These are phyloP conservation scores for Lycophotia porphyrea DNA, from an alignment of 2,888 invertebrate genomes.

Conservation along the genomic window DNA sequence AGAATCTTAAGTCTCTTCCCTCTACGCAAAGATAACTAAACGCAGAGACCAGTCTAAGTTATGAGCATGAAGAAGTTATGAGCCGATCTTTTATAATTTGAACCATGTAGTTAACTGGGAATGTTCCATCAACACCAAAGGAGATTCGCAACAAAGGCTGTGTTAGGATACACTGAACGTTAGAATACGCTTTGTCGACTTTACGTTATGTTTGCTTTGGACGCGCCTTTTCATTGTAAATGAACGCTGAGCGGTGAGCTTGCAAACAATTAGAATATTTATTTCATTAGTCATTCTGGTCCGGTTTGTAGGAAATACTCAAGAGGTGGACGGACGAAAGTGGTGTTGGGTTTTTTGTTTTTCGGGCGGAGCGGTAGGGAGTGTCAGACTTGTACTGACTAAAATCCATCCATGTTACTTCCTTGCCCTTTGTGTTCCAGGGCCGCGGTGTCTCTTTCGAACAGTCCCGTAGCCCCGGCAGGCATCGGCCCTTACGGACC, in stretches of 20 bases:
- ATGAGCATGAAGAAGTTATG: too few species aligned
- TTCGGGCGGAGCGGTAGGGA: too few species aligned
- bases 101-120: slow-evolving; percentile 62
- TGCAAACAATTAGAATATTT: slow-evolving; percentile 66
- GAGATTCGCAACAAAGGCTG: slow-evolving; percentile 78
- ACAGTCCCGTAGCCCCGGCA: too few species aligned
- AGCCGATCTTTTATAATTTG: slow-evolving; percentile 53
- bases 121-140: slow-evolving; percentile 76
- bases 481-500: too few species aligned
- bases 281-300: slow-evolving; percentile 59
- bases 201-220: slow-evolving; percentile 73
- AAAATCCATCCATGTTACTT: too few species aligned
- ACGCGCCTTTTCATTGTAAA: slow-evolving; percentile 70
- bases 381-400: too few species aligned
- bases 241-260: slow-evolving; percentile 53
- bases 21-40: slow-evolving; percentile 19
- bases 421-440: too few species aligned
- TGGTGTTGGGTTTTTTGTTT: slow-evolving; percentile 5
- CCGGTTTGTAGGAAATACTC: slow-evolving; percentile 37
- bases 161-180: slow-evolving; percentile 76
- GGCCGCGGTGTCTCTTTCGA: too few species aligned
- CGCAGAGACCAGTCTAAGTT: slow-evolving; percentile 19
- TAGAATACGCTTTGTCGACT: slow-evolving; percentile 79
- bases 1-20: background rate
- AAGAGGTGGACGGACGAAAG: slow-evolving; percentile 17